Evolutionary conservation across 1,140 invertebrate genomes (phyloP).

Genomic region (Camponotus floridanus): DNA sequence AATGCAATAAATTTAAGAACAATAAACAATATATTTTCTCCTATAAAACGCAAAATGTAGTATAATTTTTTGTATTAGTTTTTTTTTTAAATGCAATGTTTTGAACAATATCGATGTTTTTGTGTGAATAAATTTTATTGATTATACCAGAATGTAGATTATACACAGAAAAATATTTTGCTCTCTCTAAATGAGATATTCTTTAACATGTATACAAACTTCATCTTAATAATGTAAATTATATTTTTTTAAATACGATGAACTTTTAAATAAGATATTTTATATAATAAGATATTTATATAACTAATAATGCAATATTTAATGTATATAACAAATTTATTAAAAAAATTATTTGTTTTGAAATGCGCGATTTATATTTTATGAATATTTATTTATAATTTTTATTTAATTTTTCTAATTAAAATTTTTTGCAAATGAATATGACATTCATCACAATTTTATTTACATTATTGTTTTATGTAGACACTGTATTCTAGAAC

Average conservation of each 20-base stretch:
- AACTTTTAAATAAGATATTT: background rate
- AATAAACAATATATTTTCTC: background rate
- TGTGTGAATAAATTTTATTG: background rate
- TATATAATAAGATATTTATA: background rate
- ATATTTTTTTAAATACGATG: background rate
- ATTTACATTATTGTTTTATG: background rate
- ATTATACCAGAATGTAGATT: background rate
- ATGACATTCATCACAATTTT: background rate
- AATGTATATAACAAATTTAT: background rate
- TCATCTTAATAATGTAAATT: slow-evolving; percentile 2
- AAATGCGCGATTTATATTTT: background rate
- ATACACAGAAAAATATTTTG: background rate
- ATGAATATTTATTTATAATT: background rate
- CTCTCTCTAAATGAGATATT: background rate
- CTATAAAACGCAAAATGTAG: background rate
- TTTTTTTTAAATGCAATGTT: slow-evolving; percentile 7
- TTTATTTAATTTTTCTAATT: background rate
- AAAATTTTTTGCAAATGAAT: background rate
- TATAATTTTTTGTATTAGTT: background rate
- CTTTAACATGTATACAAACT: background rate
- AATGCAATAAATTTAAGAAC: background rate
- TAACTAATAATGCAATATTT: background rate
- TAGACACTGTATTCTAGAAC: background rate
- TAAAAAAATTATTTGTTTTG: background rate
- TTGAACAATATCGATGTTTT: background rate